Evolutionary conservation across 2,888 invertebrate species (phyloP), one percentile per base, ranked within the genome.

Genomic region (Dynastes tityus): DNA sequence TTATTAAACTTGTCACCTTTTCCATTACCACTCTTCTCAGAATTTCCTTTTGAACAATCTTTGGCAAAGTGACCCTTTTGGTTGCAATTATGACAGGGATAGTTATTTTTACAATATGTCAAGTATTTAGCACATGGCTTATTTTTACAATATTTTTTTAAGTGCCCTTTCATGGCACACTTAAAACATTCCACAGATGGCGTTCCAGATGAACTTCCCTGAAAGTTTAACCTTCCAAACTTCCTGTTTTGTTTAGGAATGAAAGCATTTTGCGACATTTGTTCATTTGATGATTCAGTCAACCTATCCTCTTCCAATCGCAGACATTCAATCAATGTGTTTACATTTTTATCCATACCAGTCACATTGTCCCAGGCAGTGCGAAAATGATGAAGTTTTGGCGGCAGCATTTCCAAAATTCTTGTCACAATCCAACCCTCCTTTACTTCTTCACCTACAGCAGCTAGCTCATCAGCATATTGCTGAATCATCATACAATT

Each of bases 361-460:
- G 16, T 64, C 16, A 77, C 51, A 29, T 78, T 81, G 22, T 81
- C 80, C 55, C 71, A 27, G n/a, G 53, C 67, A 5, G 78, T 70
- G 11, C 70, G 61, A 63, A 76, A 76, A 64, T 75, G 64, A 22
- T 55, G 55, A 5, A 79, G 65, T 32, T 75, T 77, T n/a, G 76
- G 70, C 32, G 78, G 77, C 32, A 81, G 71, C 32, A 76, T 64
- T 40, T 77, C 71, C 11, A 81, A 29, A 22, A 80, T 76, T 22
- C 79, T 61, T 2, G 76, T 74, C 22, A 22, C 22, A 22, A 22
- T 22, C 22, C 22, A 22, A 22, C 22, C 79, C 74, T 80, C 76
- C 45, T 80, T 80, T 6, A 79, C 58, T 77, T 77, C 61, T 77
- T 77, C 79, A 45, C 71, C 80, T 68, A 64, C 77, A 51, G 80